phyloP scores from a whole-genome alignment of 2,113 vertebrate species.

The Porphyrio hochstetteri region DNA sequence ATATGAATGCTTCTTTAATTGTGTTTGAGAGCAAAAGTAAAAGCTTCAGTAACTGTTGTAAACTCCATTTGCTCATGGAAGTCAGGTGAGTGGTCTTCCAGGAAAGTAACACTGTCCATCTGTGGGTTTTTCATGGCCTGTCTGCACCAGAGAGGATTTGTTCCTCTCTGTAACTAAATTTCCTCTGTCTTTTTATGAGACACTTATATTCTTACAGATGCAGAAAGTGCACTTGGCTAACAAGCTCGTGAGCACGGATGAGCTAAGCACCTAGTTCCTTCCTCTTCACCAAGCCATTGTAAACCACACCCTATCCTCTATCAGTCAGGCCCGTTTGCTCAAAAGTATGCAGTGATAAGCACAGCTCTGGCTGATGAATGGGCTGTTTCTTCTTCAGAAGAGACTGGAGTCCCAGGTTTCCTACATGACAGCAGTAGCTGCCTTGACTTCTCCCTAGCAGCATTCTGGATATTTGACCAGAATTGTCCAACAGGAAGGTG shows the following conservation, averaged over 20 bases:
- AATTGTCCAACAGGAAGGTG: background rate
- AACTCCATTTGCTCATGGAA: background rate
- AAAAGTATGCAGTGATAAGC: slow-evolving; percentile 18
- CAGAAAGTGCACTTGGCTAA: background rate
- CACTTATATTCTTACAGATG: background rate
- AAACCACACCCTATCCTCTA: slow-evolving; percentile 45
- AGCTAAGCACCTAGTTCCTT: slow-evolving; percentile 54
- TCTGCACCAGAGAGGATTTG: background rate
- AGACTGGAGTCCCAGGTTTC: slow-evolving; percentile 1
- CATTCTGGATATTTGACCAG: background rate
- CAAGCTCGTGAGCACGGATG: background rate
- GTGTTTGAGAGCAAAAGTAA: background rate
- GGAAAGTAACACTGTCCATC: background rate
- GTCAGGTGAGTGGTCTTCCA: background rate
- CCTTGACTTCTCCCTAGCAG: background rate
- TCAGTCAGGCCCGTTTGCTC: slow-evolving; percentile 1
- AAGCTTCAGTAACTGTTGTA: background rate
- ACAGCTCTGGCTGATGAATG: slow-evolving; percentile 24
- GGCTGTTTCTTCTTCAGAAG: slow-evolving; percentile 24
- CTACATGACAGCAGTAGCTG: background rate
- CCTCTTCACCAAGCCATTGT: slow-evolving; percentile 23
- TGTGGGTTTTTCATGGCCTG: background rate
- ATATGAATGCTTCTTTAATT: background rate
- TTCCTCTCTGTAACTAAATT: background rate
- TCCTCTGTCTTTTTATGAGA: background rate